Evolutionary conservation across 2,113 vertebrate genomes (phyloP), one percentile per base, ranked within the genome.

Genomic region (Herpetotheres cachinnans): DNA sequence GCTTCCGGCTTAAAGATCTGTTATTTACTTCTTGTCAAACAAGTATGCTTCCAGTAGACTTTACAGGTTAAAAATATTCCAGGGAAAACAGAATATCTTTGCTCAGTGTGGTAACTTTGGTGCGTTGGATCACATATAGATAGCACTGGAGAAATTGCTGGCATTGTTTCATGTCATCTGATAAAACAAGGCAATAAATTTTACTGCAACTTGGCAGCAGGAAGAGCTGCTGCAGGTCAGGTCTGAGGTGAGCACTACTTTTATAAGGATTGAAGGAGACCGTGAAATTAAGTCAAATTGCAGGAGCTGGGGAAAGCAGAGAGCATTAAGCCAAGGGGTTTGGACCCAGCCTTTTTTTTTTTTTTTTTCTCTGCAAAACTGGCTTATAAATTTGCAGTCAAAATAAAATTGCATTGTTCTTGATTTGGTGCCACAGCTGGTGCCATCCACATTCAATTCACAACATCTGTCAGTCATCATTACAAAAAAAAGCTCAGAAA

Each of bases 101-200:
- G 29, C 73, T 93, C 66, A 52, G 58, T 54, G 78, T 80, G 74
- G 73, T 77, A 79, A 84, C 59, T 63, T 67, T 13, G 25, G 59
- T 95, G 81, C 46, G 89, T 91, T 95, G 32, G 71, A 96, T 97
- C 70, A 70, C 65, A 88, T 93, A 96, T 88, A 93, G 82, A 95
- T 96, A 86, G 49, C 52, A 50, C 18, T 65, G 86, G 46, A 80
- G 70, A 96, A 95, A 94, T 61, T 74, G 72, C 22, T 58, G 44
- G 44, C 91, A 90, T 94, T 67, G 59, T 90, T 90, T 94, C 76
- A 85, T 73, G 95, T 97, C 97, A 95, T 97, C 95, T 97, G 97
- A 97, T 97, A 96, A 97, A 96, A 95, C 55, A 76, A 86, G 38
- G 74, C 92, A 95, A 94, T 98, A 97, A 97, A 97, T 97, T 96